Evolutionary conservation across 2,113 vertebrate species (phyloP).

Genomic region (Leptocoma aspasia): DNA sequence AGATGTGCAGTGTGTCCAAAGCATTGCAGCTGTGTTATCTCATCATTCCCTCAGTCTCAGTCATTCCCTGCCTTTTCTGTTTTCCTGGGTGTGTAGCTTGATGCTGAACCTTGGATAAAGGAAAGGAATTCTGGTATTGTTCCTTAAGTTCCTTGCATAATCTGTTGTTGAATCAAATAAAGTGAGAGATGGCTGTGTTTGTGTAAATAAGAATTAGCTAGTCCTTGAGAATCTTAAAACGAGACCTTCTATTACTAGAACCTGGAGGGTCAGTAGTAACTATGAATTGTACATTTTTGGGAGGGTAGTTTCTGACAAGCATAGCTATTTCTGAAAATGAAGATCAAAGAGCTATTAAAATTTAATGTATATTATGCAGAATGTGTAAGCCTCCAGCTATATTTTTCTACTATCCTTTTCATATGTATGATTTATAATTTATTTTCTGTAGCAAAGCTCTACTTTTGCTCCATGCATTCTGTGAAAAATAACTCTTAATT

Average conservation of each 20-base stretch:
- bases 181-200: neutral
- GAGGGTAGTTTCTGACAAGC: constrained; percentile 35
- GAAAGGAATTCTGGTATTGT: constrained; percentile 5
- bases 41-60: neutral
- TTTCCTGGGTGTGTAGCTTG: constrained; percentile 2
- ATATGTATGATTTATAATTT: constrained; percentile 59
- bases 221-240: neutral
- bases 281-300: neutral
- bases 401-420: constrained; percentile 41
- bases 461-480: constrained; percentile 14
- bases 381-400: constrained; percentile 39
- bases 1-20: neutral
- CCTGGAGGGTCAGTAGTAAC: constrained; percentile 30
- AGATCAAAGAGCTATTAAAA: constrained; percentile 59
- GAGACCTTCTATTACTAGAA: neutral
- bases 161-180: neutral
- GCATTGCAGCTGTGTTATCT: neutral
- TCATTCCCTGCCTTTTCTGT: constrained; percentile 37
- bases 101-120: constrained; percentile 30
- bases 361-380: constrained; percentile 56
- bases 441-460: constrained; percentile 30
- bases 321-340: constrained; percentile 49
- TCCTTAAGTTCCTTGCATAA: neutral
- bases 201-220: neutral
- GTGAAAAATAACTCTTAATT: constrained; percentile 49